These are phyloP conservation scores for Hemicentrotus pulcherrimus DNA, from an alignment of 35 echinoderm and acorn worm species.

Conservation along the genomic window DNA sequence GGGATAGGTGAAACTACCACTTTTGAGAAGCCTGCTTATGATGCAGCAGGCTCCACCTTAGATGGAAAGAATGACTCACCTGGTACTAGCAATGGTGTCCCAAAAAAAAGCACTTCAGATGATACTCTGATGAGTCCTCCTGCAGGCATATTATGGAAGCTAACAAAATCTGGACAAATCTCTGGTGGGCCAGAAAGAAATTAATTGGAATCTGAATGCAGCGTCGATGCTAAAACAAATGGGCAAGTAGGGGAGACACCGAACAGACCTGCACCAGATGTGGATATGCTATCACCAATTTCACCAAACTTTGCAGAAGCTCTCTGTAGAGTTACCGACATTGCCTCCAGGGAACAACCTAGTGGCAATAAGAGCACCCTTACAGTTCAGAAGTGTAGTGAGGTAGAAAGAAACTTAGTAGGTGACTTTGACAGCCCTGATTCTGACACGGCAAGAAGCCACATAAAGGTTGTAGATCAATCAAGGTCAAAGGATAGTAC, in stretches of 20 bases:
- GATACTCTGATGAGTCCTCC: not conserved
- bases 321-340: conserved; percentile 59
- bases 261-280: conserved; percentile 24
- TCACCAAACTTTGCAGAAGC: conserved; percentile 69
- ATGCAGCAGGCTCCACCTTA: not conserved
- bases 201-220: not conserved
- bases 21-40: not conserved
- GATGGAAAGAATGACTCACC: not conserved
- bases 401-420: not conserved
- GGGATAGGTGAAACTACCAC: not conserved
- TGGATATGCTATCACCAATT: conserved; percentile 74
- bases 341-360: conserved; percentile 34
- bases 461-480: not conserved
- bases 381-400: not conserved
- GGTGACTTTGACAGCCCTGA: not conserved
- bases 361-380: not conserved
- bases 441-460: not conserved
- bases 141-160: not conserved
- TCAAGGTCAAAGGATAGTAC: not conserved
- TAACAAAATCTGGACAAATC: not conserved
- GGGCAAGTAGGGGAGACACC: not conserved
- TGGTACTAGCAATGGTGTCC: not conserved
- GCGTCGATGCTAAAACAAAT: not conserved
- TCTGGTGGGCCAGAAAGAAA: not conserved
- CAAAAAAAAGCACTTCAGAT: not conserved